Evolutionary conservation across 2,797 vertebrate genomes (phyloP).

Genomic region (Falco novaeseelandiae): DNA sequence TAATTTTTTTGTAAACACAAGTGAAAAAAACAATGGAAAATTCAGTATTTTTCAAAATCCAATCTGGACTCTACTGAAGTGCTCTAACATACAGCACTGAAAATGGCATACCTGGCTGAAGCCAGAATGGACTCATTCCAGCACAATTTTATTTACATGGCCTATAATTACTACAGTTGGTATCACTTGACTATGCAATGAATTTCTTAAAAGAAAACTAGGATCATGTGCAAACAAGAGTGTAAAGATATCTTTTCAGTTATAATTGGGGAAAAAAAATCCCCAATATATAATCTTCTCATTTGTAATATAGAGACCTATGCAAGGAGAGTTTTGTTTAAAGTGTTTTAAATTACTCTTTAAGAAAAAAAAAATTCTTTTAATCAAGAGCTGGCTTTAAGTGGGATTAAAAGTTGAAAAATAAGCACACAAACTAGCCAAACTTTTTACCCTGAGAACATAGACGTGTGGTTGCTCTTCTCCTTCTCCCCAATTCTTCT

Average conservation of each 20-base stretch:
- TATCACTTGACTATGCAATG: neutral
- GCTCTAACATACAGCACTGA: neutral
- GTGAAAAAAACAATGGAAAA: neutral
- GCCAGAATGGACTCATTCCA: neutral
- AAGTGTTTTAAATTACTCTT: neutral
- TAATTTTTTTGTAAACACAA: neutral
- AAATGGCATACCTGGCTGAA: neutral
- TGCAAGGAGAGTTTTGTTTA: neutral
- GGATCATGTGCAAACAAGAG: neutral
- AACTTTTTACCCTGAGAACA: neutral
- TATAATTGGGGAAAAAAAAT: neutral
- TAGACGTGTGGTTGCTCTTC: neutral
- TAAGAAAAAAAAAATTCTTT: neutral
- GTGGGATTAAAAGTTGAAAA: neutral
- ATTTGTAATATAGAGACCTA: neutral
- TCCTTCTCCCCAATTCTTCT: rapidly evolving
- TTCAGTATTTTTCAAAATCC: neutral
- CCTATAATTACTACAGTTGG: neutral
- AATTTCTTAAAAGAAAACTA: neutral
- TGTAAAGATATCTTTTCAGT: neutral
- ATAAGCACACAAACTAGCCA: neutral
- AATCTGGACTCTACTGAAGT: neutral
- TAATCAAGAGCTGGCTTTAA: neutral
- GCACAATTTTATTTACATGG: neutral
- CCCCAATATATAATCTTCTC: neutral